Percentiles rank a stretch among this genome's conserved stretches.
Conservation (phyloP, 2,797 vertebrate species). For the Erpetoichthys calabaricus region DNA sequence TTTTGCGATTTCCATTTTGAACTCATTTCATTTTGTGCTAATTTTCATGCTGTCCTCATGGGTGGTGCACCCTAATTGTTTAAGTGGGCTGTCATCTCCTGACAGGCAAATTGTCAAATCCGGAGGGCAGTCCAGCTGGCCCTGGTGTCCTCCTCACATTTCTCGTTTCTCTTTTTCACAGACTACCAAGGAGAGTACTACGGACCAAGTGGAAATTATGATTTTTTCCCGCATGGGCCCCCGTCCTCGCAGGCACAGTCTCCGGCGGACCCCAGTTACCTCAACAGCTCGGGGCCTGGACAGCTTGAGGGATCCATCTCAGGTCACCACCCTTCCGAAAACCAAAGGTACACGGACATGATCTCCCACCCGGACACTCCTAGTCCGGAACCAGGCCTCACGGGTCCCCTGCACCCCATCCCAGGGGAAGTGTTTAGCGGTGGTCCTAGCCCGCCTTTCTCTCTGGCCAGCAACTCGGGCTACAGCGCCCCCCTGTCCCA, state of each 20-base stretch:
- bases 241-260: slow-evolving; percentile 84
- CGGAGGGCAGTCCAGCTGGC: too few species aligned
- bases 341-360: slow-evolving; percentile 97
- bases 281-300: slow-evolving; percentile 75
- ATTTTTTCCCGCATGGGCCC: slow-evolving; percentile 82
- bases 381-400: slow-evolving; percentile 81
- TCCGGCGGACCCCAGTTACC: slow-evolving; percentile 82
- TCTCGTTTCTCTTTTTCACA: slow-evolving; percentile 24
- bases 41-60: too few species aligned
- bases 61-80: too few species aligned
- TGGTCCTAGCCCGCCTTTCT: slow-evolving; percentile 89
- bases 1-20: too few species aligned
- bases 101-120: too few species aligned
- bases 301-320: slow-evolving; percentile 68
- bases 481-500: slow-evolving; percentile 84
- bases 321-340: slow-evolving; percentile 77
- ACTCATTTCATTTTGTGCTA: too few species aligned
- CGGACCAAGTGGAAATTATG: slow-evolving; percentile 74
- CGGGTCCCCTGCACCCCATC: slow-evolving; percentile 74
- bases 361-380: slow-evolving; percentile 89
- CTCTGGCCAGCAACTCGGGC: slow-evolving; percentile 78
- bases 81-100: too few species aligned
- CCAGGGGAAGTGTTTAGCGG: slow-evolving; percentile 77
- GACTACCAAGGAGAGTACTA: slow-evolving; percentile 92
- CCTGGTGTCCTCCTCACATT: too few species aligned